Percentiles rank a stretch among this genome's conserved stretches.
Evolutionary conservation across 2,888 invertebrate genomes (phyloP).

Genomic region (Folsomia manolachei): DNA sequence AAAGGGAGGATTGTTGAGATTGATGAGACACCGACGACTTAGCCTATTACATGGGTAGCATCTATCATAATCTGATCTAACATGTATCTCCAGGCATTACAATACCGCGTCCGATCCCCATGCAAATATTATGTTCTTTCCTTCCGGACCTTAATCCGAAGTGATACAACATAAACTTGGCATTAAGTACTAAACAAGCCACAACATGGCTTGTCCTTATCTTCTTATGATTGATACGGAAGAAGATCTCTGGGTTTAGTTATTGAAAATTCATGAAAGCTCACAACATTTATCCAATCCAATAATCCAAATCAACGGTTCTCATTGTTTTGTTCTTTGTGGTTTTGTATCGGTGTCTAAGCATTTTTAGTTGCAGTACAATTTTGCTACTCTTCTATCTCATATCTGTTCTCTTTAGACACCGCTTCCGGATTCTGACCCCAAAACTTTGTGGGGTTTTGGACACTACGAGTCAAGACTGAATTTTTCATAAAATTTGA

Average conservation of each 20-base stretch:
- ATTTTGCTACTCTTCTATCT: too few relatives aligned
- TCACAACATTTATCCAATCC: background rate
- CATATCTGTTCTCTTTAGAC: too few relatives aligned
- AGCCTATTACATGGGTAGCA: too few relatives aligned
- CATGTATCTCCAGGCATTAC: background rate
- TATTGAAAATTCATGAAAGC: background rate
- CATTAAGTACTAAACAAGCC: background rate
- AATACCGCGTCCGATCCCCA: background rate
- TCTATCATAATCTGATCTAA: background rate
- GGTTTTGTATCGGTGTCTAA: background rate
- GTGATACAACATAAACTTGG: background rate
- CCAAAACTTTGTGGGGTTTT: too few relatives aligned
- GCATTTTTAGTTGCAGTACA: background rate
- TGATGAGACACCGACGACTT: background rate
- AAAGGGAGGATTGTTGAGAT: background rate
- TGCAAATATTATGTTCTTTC: background rate
- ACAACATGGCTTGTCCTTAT: background rate
- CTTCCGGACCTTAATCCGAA: background rate
- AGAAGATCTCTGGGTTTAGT: background rate
- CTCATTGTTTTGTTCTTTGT: background rate
- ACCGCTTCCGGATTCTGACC: too few relatives aligned
- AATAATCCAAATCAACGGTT: background rate
- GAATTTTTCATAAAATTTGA: too few relatives aligned
- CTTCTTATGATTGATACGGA: background rate
- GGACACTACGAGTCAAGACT: too few relatives aligned